Evolutionary conservation across 2,888 invertebrate genomes (phyloP), one percentile per base, ranked within the genome.

Genomic region (Trissolcus japonicus): DNA sequence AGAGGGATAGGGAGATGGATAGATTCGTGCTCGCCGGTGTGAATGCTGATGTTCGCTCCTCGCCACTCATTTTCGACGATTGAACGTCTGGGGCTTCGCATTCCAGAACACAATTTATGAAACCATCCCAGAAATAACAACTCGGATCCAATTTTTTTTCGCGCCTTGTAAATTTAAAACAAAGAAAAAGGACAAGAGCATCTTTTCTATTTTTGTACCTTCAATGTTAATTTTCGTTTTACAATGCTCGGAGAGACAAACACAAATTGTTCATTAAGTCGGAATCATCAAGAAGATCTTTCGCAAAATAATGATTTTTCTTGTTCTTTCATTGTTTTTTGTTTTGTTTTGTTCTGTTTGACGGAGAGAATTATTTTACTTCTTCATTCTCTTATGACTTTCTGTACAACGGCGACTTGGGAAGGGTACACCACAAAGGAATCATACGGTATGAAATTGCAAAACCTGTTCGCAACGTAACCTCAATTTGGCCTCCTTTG

Each of bases 401-500:
- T 35, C 35, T 35, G 35, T 35, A 35, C 35, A 16, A 51, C 51
- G 9, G 7, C 35, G 35, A 35, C 35, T 35, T 19, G 11, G n/a
- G 51, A 51, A 17, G 19, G 14, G 17, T 51, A 51, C 17, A 17
- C 17, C 17, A 54, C 63, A 54, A 63, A 65, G 56, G 56, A 29
- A 67, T 54, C 60, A 46, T 11, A 40, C 29, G 68, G 19, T 46
- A 54, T 48, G 56, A 51, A 71, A 63, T 71, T 57, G 63, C 63
- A 48, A 71, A 71, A 71, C 63, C 63, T 53, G 62, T 63, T 71
- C 16, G 29, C 55, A 51, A 56, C 14, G 60, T 61, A 69, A 62
- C 71, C 63, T 71, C 62, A 53, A 71, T 71, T 63, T 63, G 53
- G 19, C 57, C 57, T 71, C 46, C 59, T 71, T 71, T 71, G 63